Evolutionary conservation across 2,888 invertebrate species (phyloP), one percentile per base, ranked within the genome.

Genomic region (Apamea epomidion): DNA sequence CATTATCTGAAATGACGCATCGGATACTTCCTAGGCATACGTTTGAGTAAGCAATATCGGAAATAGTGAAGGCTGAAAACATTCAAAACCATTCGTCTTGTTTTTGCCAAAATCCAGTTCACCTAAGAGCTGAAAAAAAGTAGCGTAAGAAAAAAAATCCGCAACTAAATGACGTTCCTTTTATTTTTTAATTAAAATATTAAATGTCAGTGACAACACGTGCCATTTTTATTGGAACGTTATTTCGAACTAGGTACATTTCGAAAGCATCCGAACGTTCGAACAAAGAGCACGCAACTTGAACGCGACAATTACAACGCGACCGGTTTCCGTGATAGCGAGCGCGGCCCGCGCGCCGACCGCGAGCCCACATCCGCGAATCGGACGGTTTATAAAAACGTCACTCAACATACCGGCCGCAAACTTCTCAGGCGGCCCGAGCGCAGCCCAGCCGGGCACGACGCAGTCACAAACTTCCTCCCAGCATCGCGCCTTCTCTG

Each of bases 271-370:
- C 88, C 89, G 90, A 90, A 89, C 88, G 93, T 87, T 90, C 87
- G 93, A 94, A 96, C 96, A 96, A 96, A 96, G 96, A 96, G 92
- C 95, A 95, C 96, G 96, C 96, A 96, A 94, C 91, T 92, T 88
- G 90, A 91, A 92, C 94, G 94, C 95, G 94, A 92, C 94, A 92
- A 92, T 93, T 92, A 93, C 92, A 92, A 93, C 72, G 88, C 94
- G 94, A 92, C 93, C 93, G 92, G 93, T 92, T 92, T 90, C 82
- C 70, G 88, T 86, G 87, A 87, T 87, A 84, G 87, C 78, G 84
- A 82, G 67, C 70, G 84, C 81, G 84, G 89, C 84, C 82, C 87
- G 91, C 91, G 89, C 88, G 85, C 80, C 83, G 68, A 29, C 76
- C 78, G 82, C 82, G 74, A 74, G 75, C 83, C 74, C 83, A 90